These are phyloP conservation scores for Chrysoperla carnea DNA, from an alignment of 1,140 invertebrate species.

Conservation along the genomic window DNA sequence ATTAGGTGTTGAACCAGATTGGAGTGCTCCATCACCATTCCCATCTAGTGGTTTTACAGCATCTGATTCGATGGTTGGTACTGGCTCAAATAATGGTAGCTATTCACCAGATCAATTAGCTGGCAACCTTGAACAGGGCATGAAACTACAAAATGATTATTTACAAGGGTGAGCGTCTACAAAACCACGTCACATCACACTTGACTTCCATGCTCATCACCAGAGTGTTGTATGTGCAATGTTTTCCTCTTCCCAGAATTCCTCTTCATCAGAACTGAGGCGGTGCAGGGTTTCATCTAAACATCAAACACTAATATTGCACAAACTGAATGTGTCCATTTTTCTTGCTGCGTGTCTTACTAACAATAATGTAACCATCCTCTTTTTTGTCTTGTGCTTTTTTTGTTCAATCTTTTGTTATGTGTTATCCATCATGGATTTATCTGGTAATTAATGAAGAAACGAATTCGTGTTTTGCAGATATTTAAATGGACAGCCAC, in stretches of 20 bases:
- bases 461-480: constrained; percentile 13
- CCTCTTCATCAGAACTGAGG: too few species aligned
- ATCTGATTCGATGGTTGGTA: constrained; percentile 17
- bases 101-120: constrained; percentile 42
- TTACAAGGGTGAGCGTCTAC: constrained; percentile 41
- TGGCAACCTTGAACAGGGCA: constrained; percentile 65
- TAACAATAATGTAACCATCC: too few species aligned
- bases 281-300: too few species aligned
- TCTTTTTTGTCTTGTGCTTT: too few species aligned
- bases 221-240: neutral
- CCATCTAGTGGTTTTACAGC: constrained; percentile 14
- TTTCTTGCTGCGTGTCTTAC: too few species aligned
- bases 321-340: too few species aligned
- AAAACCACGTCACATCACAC: constrained; percentile 18
- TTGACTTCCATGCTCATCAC: constrained; percentile 4
- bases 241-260: too few species aligned
- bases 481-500: constrained; percentile 30
- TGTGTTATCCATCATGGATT: too few species aligned
- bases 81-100: constrained; percentile 19
- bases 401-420: too few species aligned
- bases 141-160: constrained; percentile 59
- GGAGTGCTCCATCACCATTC: constrained; percentile 32
- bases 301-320: too few species aligned
- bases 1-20: constrained; percentile 61
- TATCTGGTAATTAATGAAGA: too few species aligned